A percentile compares a stretch with the other conserved stretches of the same genome.
These are phyloP conservation scores for Steinernema carpocapsae DNA, from an alignment of 2,888 invertebrate species.

Conservation along the genomic window DNA sequence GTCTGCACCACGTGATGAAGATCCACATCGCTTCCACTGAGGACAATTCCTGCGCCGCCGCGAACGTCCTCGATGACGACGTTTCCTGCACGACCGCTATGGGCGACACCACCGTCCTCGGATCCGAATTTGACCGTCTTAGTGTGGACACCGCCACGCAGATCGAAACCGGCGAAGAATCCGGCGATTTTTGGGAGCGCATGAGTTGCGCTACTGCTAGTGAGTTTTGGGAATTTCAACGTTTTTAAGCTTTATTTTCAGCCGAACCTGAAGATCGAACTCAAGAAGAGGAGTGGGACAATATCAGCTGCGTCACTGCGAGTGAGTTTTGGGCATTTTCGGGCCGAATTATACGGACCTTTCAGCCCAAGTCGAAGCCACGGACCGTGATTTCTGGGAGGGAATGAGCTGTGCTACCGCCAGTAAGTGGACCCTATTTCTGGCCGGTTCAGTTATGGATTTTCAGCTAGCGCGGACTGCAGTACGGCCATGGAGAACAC, in stretches of 20 bases:
- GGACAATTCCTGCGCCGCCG: background rate
- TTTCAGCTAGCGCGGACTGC: too few relatives aligned
- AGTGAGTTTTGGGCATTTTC: background rate
- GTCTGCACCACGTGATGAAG: too few relatives aligned
- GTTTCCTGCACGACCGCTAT: background rate
- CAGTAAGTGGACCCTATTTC: too few relatives aligned
- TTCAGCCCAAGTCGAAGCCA: too few relatives aligned
- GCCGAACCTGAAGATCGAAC: background rate
- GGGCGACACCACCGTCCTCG: background rate
- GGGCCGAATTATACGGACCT: too few relatives aligned
- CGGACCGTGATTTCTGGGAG: too few relatives aligned
- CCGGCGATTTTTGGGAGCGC: background rate
- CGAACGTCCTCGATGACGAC: too few relatives aligned
- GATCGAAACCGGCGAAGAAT: background rate
- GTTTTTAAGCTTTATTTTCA: too few relatives aligned
- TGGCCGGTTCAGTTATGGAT: too few relatives aligned
- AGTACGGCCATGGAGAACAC: too few relatives aligned
- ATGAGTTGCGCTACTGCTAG: slow-evolving; percentile 8
- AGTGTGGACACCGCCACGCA: background rate
- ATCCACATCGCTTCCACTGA: background rate
- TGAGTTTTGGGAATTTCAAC: too few relatives aligned
- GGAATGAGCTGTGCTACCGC: too few relatives aligned
- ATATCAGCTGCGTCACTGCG: background rate
- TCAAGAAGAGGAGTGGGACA: background rate
- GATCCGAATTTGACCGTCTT: background rate